phyloP scores from a whole-genome alignment of 2,797 vertebrate genomes.

The Neosalanx taihuensis region DNA sequence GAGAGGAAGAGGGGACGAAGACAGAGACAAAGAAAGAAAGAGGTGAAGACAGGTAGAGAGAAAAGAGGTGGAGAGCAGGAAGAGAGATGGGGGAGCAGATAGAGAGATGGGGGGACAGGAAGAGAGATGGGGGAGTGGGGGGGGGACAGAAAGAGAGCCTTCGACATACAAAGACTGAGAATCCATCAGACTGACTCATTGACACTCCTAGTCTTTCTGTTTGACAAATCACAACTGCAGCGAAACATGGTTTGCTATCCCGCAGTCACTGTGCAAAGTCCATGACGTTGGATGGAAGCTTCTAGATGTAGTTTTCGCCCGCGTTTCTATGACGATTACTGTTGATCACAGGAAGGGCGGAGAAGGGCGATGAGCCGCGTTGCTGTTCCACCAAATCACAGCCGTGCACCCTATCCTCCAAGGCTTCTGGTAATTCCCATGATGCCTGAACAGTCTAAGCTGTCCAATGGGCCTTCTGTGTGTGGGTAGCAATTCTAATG shows the following conservation, averaged over 20 bases:
- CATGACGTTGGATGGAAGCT: too few species aligned
- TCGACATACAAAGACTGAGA: not conserved
- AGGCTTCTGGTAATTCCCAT: slow-evolving; percentile 3
- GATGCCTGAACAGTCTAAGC: slow-evolving; percentile 27
- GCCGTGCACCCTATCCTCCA: not conserved
- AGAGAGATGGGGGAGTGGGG: not conserved
- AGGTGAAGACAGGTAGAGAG: not conserved
- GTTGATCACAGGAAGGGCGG: not conserved
- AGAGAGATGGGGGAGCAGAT: too few species aligned
- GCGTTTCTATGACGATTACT: too few species aligned
- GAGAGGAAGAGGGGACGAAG: not conserved
- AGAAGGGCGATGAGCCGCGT: slow-evolving; percentile 5
- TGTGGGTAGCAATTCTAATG: slow-evolving; percentile 38
- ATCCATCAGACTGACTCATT: not conserved
- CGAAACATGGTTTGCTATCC: too few species aligned
- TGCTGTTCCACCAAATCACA: slow-evolving; percentile 20
- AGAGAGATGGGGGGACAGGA: not conserved
- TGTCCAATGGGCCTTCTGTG: slow-evolving; percentile 22
- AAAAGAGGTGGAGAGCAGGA: not conserved
- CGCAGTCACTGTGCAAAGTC: too few species aligned
- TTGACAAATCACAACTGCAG: too few species aligned
- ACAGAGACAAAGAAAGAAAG: not conserved
- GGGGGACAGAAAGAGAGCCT: not conserved
- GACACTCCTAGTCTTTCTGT: not conserved
- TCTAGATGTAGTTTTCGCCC: too few species aligned